Evolutionary conservation across 2,113 vertebrate genomes (phyloP), one percentile per base, ranked within the genome.

Genomic region (Carollia perspicillata): DNA sequence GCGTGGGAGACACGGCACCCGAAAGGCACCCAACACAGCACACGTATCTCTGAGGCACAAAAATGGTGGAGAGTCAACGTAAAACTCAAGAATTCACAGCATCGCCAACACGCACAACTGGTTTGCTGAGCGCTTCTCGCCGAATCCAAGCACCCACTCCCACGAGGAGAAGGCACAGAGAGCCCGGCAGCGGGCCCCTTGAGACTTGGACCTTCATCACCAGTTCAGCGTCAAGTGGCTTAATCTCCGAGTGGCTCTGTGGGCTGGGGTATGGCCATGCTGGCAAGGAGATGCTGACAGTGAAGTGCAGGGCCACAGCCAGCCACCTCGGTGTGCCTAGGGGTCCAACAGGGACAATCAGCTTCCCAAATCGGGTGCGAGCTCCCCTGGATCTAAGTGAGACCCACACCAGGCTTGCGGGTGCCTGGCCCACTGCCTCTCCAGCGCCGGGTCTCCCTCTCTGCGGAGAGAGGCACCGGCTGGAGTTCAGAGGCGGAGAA

Each of bases 41-140:
- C 30, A 14, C 18, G 35, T 35, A 74, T 95, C 47, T 17, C 4
- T 13, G 11, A 78, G 69, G 55, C 78, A 74, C 49, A 71, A 42
- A 89, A 75, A 55, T 12, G 33, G 85, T 18, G 37, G 60, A 89
- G 78, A 79, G 42, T 42, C 40, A 47, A 53, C 22, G 35, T 55
- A 89, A 87, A 88, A 87, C 68, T 40, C 53, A 65, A 35, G 68
- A 65, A 92, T 86, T 85, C 94, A 96, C 81, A 94, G 95, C 84
- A 68, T 81, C 75, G 84, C 16, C 60, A 55, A 89, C 69, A 77
- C 6, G 47, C 8, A 79, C 11, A 13, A 12, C 16, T 68, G 33
- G 35, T 65, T 20, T 87, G 93, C 75, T 40, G 66, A 71, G 88
- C 8, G 13, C 30, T 80, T 35, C 60, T 74, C 58, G 51, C 12